Percentiles rank a stretch among this genome's conserved stretches.
Evolutionary conservation across 2,113 vertebrate genomes (phyloP).

Genomic region (Isichthys henryi): DNA sequence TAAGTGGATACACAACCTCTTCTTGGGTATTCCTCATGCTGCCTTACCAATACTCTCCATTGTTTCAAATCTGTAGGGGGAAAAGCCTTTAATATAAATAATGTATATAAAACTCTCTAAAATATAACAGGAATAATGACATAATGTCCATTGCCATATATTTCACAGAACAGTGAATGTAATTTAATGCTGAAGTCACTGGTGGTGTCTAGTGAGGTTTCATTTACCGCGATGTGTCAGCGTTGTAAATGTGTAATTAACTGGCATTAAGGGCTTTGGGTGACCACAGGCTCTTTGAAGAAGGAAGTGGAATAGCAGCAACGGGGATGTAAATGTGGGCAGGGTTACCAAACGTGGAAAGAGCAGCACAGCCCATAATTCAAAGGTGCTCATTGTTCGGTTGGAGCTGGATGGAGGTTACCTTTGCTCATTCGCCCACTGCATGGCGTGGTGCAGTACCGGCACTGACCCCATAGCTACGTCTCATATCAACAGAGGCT

Average conservation of each 20-base stretch:
- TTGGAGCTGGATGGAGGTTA: background rate
- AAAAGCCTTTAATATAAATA: slow-evolving; percentile 11
- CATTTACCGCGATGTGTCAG: background rate
- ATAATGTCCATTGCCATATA: background rate
- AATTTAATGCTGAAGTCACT: background rate
- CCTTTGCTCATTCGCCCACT: background rate
- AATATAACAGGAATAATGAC: background rate
- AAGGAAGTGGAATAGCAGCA: background rate
- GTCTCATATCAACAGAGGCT: background rate
- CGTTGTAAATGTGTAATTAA: slow-evolving; percentile 5
- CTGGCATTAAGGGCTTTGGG: background rate
- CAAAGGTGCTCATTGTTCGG: slow-evolving; percentile 11
- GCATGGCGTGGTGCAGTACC: background rate
- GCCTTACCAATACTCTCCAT: background rate
- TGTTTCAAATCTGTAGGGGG: background rate
- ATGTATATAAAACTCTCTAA: background rate
- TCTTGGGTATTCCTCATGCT: too few species aligned
- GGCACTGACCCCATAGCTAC: background rate
- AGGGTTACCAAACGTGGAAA: slow-evolving; percentile 22
- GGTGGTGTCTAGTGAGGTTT: background rate
- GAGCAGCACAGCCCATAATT: slow-evolving; percentile 18
- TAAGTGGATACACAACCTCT: background rate
- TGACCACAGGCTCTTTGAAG: background rate
- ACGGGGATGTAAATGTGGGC: background rate
- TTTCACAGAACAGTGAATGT: background rate